Percentiles rank a stretch among this genome's conserved stretches.
Conservation (phyloP, 2,888 invertebrate genomes). For the Thyatira batis region DNA sequence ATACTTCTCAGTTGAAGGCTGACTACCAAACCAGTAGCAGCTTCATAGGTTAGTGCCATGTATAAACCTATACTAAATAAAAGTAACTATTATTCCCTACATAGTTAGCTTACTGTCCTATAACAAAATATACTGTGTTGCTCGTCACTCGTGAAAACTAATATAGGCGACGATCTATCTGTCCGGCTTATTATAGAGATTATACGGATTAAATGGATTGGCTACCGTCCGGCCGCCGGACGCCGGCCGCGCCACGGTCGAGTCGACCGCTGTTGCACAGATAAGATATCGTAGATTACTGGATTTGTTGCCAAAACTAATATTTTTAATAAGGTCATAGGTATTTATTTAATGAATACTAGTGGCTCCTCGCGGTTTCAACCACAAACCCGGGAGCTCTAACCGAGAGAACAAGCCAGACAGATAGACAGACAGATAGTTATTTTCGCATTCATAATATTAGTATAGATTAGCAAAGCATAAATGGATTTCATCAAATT, state of each 20-base stretch:
- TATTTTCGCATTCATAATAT: no score
- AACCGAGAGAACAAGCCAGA: no score
- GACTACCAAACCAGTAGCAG: no score
- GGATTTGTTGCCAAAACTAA: constrained; percentile 9
- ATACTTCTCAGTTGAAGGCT: no score
- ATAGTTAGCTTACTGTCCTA: not conserved
- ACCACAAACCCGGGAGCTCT: no score
- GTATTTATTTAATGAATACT: no score
- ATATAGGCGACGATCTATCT: constrained; percentile 12
- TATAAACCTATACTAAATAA: no score
- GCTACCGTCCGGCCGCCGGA: constrained; percentile 4
- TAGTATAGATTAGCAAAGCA: no score
- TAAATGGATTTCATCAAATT: no score
- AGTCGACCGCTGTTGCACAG: not conserved
- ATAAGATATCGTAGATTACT: constrained; percentile 13
- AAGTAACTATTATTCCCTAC: not conserved
- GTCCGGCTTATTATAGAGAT: constrained; percentile 10
- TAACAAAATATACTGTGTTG: not conserved
- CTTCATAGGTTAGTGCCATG: no score
- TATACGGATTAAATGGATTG: constrained; percentile 12
- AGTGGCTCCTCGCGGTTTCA: no score
- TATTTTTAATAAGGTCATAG: constrained; percentile 3
- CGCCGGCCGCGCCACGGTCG: not conserved
- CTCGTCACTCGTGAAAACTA: constrained; percentile 12
- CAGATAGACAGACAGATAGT: no score